A percentile compares a stretch with the other conserved stretches of the same genome.
phyloP scores from a whole-genome alignment of 2,797 vertebrate species.

The Sebastes flavidus region DNA sequence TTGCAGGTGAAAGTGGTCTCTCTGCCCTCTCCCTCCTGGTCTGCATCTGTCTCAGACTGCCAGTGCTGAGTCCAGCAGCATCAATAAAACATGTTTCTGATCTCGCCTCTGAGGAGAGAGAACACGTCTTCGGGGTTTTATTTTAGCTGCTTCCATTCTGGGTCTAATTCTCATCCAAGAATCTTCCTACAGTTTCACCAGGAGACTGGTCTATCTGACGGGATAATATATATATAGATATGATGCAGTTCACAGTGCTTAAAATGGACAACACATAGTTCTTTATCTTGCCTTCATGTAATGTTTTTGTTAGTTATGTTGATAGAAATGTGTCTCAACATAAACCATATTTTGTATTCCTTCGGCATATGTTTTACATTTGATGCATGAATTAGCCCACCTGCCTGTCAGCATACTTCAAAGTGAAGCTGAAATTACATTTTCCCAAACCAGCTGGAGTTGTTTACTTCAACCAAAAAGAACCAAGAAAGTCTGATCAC shows the following conservation, averaged over 20 bases:
- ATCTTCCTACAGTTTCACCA: not conserved
- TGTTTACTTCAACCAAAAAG: not conserved
- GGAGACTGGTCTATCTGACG: not conserved
- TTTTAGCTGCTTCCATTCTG: slow-evolving; percentile 42
- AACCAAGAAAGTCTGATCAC: not conserved
- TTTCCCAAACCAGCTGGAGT: not conserved
- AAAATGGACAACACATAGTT: not conserved
- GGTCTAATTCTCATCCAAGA: not conserved
- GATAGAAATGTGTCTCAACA: not conserved
- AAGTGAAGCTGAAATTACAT: slow-evolving; percentile 7
- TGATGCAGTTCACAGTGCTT: not conserved
- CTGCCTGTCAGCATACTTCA: not conserved
- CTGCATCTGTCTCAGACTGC: slow-evolving; percentile 1
- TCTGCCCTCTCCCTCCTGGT: not conserved
- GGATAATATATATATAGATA: not conserved
- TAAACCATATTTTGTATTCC: not conserved
- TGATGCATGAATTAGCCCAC: not conserved
- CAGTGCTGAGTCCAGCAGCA: slow-evolving; percentile 8
- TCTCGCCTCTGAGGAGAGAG: slow-evolving; percentile 8
- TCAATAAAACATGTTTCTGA: slow-evolving; percentile 63
- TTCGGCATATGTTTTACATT: not conserved
- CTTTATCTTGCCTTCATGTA: not conserved
- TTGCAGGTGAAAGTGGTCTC: not conserved
- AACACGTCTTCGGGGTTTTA: slow-evolving; percentile 24
- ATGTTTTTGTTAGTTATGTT: not conserved